These are phyloP conservation scores for Muricea muricata DNA, from an alignment of 92 coral and sea anemone species.

Conservation along the genomic window DNA sequence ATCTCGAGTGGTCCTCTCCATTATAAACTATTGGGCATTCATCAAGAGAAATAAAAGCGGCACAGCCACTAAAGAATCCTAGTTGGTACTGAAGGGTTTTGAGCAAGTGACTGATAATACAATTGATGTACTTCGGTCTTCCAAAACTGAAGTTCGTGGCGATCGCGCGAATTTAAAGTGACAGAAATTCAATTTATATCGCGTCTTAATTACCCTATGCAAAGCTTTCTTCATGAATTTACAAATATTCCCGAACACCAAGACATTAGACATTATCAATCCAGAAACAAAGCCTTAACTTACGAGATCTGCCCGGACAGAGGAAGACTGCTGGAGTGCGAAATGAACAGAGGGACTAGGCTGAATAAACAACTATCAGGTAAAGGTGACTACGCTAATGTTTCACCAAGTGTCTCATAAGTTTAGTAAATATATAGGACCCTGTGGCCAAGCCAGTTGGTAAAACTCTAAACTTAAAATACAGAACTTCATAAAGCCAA, in stretches of 20 bases:
- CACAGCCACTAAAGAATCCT: constrained; percentile 62
- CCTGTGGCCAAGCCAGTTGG: constrained; percentile 54
- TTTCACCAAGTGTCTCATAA: constrained; percentile 46
- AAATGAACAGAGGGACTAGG: not conserved
- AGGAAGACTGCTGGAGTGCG: not conserved
- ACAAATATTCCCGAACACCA: constrained; percentile 55
- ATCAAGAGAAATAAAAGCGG: constrained; percentile 55
- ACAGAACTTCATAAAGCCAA: constrained; percentile 30
- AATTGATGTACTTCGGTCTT: not conserved
- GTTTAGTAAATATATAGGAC: constrained; percentile 54
- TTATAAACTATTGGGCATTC: constrained; percentile 52
- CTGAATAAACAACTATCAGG: not conserved
- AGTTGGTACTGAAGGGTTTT: constrained; percentile 13
- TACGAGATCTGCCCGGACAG: constrained; percentile 20
- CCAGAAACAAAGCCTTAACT: constrained; percentile 51
- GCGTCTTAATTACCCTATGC: constrained; percentile 28
- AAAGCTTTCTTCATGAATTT: constrained; percentile 58
- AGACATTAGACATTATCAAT: constrained; percentile 52
- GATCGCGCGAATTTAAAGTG: constrained; percentile 17
- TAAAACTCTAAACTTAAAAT: constrained; percentile 41
- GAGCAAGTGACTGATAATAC: constrained; percentile 37
- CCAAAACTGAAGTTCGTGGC: constrained; percentile 61
- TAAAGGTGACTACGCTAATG: constrained; percentile 45
- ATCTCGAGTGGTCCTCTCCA: constrained; percentile 57
- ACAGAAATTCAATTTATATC: constrained; percentile 50